Percentiles rank a stretch among this genome's conserved stretches.
phyloP scores from a whole-genome alignment of 92 coral and sea anemone genomes.

The Heteractis magnifica region DNA sequence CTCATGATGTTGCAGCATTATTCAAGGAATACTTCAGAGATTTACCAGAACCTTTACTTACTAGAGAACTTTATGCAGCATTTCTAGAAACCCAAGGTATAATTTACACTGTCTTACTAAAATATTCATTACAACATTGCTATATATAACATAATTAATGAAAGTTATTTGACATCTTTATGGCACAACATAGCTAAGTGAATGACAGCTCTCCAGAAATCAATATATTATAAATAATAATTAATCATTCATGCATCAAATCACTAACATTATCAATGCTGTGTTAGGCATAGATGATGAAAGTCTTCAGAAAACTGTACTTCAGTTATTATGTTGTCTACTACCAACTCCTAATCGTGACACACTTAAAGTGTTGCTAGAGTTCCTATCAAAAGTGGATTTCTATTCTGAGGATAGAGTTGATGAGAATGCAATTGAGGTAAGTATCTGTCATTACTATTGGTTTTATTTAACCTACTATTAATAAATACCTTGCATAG shows the following conservation, averaged over 20 bases:
- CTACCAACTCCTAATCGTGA: conserved; percentile 94
- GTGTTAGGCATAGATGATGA: conserved; percentile 58
- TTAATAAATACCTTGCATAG: no score
- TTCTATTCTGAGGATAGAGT: conserved; percentile 77
- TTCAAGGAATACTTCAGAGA: conserved; percentile 95
- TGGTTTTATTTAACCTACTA: no score
- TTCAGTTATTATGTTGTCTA: conserved; percentile 75
- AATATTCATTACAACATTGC: not conserved
- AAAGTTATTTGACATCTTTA: not conserved
- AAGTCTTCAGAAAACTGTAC: conserved; percentile 60
- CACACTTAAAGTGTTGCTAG: conserved; percentile 76
- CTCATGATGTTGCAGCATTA: conserved; percentile 98
- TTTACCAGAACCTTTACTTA: conserved; percentile 91
- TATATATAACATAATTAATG: not conserved
- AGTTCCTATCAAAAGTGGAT: conserved; percentile 88
- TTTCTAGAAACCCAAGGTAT: conserved; percentile 93
- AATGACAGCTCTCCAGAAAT: not conserved
- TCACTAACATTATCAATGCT: not conserved
- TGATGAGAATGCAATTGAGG: conserved; percentile 82
- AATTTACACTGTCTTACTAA: not conserved
- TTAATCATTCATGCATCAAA: not conserved
- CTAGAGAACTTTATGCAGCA: conserved; percentile 93
- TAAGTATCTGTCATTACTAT: conserved; percentile 26
- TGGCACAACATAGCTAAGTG: not conserved
- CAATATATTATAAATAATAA: not conserved